These are phyloP conservation scores for Vicugna pacos DNA, from an alignment of 2,113 vertebrate genomes.

Conservation along the genomic window DNA sequence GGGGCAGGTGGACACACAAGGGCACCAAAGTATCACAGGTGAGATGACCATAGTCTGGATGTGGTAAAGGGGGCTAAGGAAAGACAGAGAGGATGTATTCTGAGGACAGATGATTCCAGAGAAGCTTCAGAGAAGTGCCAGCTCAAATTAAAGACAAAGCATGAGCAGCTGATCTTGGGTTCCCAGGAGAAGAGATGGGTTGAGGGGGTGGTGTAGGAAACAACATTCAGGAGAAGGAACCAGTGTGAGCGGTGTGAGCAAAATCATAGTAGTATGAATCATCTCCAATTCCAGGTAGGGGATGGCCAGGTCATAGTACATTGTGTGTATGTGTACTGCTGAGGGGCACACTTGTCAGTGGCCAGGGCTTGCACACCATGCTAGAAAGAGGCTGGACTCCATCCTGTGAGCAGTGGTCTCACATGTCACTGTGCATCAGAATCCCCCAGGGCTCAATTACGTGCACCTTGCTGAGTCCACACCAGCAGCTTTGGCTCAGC, in stretches of 20 bases:
- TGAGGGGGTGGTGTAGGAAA: too few relatives aligned
- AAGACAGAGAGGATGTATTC: fast-evolving
- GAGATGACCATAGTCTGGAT: neutral
- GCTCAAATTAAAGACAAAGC: neutral
- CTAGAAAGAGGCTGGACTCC: neutral
- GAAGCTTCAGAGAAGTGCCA: neutral
- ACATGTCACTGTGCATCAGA: neutral
- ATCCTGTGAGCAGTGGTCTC: neutral
- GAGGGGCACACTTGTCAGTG: neutral
- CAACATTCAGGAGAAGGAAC: neutral
- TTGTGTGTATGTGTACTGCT: too few relatives aligned
- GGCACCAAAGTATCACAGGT: neutral
- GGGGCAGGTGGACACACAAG: fast-evolving
- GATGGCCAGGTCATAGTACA: fast-evolving
- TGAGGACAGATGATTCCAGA: neutral
- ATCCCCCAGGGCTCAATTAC: neutral
- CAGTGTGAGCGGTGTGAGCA: neutral
- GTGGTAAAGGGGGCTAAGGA: neutral
- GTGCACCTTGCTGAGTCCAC: neutral
- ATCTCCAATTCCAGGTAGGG: neutral
- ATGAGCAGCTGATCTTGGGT: neutral
- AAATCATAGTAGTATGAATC: neutral
- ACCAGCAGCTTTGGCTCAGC: neutral
- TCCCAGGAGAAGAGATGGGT: neutral
- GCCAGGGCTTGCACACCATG: neutral